Conservation (phyloP, 1,140 invertebrate species). For the Oncopeltus fasciatus region DNA sequence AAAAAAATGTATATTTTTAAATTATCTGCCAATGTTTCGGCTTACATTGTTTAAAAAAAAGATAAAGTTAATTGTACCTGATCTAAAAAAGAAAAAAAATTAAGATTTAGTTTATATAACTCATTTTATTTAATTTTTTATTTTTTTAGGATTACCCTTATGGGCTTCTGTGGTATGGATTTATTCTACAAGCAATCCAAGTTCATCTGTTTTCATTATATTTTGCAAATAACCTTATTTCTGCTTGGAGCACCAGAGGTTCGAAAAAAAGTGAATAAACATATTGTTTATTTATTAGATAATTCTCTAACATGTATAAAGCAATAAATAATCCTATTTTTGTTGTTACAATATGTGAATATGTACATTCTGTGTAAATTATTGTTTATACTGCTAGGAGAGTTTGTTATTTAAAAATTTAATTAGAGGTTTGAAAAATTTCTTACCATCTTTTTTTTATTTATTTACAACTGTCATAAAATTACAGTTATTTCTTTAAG, state of each 20-base stretch:
- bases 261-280: constrained; percentile 26
- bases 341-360: not conserved
- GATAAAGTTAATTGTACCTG: too few relatives aligned
- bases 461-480: too few relatives aligned
- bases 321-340: not conserved
- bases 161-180: constrained; percentile 85
- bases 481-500: not conserved
- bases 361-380: not conserved
- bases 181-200: constrained; percentile 75
- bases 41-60: not conserved
- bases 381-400: not conserved
- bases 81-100: too few relatives aligned
- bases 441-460: too few relatives aligned
- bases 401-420: not conserved
- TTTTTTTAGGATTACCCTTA: constrained; percentile 70
- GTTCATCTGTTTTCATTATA: constrained; percentile 81
- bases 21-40: not conserved
- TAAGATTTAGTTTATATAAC: not conserved
- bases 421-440: not conserved
- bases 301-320: not conserved
- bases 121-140: constrained; percentile 19
- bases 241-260: constrained; percentile 70
- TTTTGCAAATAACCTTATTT: constrained; percentile 73
- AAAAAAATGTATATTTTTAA: constrained; percentile 7
- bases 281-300: not conserved